Evolutionary conservation across 1,140 invertebrate genomes (phyloP).

Genomic region (Drosophila leontia): DNA sequence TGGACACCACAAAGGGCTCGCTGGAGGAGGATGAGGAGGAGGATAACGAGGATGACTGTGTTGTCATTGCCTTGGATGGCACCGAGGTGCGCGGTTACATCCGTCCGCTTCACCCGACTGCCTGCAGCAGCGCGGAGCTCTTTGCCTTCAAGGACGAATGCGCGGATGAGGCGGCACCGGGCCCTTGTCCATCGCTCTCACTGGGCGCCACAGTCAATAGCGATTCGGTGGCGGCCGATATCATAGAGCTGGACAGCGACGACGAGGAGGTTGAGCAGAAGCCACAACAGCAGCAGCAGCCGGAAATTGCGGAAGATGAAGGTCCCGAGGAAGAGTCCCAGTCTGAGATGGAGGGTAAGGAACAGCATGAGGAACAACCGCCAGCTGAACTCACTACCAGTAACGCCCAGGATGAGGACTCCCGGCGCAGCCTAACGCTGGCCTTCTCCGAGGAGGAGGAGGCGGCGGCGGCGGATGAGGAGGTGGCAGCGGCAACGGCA

Average conservation of each 20-base stretch:
- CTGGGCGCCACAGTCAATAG: slow-evolving; percentile 65
- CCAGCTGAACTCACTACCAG: neutral
- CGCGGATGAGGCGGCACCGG: neutral
- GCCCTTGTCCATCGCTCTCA: slow-evolving; percentile 28
- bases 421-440: slow-evolving; percentile 25
- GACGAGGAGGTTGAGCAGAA: neutral
- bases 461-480: slow-evolving; percentile 27
- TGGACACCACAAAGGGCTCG: slow-evolving; percentile 70
- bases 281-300: neutral
- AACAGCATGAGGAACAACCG: neutral
- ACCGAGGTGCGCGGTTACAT: slow-evolving; percentile 71
- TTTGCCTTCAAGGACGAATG: slow-evolving; percentile 65
- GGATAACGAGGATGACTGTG: slow-evolving; percentile 63
- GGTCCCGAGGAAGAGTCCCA: neutral
- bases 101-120: slow-evolving; percentile 24
- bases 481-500: neutral
- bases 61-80: slow-evolving; percentile 66
- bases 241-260: slow-evolving; percentile 58
- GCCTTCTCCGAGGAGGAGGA: slow-evolving; percentile 37
- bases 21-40: slow-evolving; percentile 64
- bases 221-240: slow-evolving; percentile 47
- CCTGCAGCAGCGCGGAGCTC: slow-evolving; percentile 62
- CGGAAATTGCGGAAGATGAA: no score
- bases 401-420: slow-evolving; percentile 18
- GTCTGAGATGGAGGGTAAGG: neutral